phyloP scores from a whole-genome alignment of 2,888 invertebrate species.

The Chouioia cunea region DNA sequence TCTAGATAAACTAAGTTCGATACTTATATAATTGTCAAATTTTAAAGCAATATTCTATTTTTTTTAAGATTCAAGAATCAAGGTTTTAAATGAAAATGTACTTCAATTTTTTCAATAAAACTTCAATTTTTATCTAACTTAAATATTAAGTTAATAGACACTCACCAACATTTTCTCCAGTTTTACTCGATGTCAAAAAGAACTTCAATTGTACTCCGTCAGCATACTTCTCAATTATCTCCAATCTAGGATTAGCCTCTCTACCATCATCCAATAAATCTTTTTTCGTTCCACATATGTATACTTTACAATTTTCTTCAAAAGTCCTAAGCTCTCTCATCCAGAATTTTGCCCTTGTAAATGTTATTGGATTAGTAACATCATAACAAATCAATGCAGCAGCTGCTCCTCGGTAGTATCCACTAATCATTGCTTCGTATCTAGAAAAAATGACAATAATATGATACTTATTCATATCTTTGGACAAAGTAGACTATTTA shows the following conservation, averaged over 20 bases:
- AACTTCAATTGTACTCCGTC: conserved; percentile 73
- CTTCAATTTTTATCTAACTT: background rate
- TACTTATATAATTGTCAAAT: background rate
- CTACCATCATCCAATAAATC: conserved; percentile 67
- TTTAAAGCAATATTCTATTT: background rate
- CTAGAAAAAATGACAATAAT: conserved; percentile 60
- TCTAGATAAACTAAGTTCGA: background rate
- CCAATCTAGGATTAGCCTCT: conserved; percentile 69
- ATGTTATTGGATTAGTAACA: conserved; percentile 73
- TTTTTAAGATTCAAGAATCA: conserved; percentile 2
- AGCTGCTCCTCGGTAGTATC: conserved; percentile 80
- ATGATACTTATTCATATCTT: background rate
- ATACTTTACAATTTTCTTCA: conserved; percentile 79
- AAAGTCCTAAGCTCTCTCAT: conserved; percentile 74
- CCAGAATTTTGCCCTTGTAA: conserved; percentile 77
- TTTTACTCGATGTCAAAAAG: conserved; percentile 77
- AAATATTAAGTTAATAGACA: conserved; percentile 27
- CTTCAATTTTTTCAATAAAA: background rate
- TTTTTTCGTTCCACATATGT: conserved; percentile 79
- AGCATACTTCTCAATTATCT: conserved; percentile 72
- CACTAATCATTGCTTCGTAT: conserved; percentile 78
- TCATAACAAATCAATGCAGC: conserved; percentile 84
- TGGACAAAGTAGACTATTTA: background rate
- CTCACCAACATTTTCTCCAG: conserved; percentile 77
- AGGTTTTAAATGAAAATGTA: background rate